Conservation (phyloP, 2,113 vertebrate genomes). For the Ovibos moschatus region DNA sequence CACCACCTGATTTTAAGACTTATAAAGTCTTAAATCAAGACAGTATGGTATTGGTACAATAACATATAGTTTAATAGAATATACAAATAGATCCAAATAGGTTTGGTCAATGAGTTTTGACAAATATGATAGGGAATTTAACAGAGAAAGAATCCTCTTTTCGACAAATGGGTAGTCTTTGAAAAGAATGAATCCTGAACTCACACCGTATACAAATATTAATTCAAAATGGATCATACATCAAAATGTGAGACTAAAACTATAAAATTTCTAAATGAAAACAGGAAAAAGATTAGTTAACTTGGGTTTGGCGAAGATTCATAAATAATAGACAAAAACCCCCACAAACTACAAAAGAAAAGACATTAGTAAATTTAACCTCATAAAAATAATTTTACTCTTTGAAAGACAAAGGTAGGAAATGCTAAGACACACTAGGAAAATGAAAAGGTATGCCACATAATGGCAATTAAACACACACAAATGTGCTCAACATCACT, state of each 20-base stretch:
- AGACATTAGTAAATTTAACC: not conserved
- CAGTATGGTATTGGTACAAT: not conserved
- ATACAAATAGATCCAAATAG: not conserved
- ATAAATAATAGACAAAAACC: not conserved
- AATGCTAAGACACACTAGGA: not conserved
- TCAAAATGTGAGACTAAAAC: not conserved
- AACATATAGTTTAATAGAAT: not conserved
- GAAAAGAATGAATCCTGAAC: not conserved
- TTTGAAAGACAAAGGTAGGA: not conserved
- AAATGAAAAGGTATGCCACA: not conserved
- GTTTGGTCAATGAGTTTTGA: conserved; percentile 16
- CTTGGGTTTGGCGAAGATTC: not conserved
- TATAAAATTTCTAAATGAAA: not conserved
- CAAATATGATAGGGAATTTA: not conserved
- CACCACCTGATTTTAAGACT: not conserved
- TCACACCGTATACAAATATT: not conserved
- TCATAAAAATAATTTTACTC: not conserved
- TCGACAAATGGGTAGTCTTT: not conserved
- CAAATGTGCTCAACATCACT: not conserved
- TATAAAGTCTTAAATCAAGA: not conserved
- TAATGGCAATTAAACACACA: not conserved
- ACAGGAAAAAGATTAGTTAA: not conserved
- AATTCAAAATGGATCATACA: not conserved
- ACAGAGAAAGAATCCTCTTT: not conserved
- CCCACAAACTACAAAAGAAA: not conserved